Evolutionary conservation across 1,140 invertebrate species (phyloP).

Genomic region (Drosophila prosaltans): DNA sequence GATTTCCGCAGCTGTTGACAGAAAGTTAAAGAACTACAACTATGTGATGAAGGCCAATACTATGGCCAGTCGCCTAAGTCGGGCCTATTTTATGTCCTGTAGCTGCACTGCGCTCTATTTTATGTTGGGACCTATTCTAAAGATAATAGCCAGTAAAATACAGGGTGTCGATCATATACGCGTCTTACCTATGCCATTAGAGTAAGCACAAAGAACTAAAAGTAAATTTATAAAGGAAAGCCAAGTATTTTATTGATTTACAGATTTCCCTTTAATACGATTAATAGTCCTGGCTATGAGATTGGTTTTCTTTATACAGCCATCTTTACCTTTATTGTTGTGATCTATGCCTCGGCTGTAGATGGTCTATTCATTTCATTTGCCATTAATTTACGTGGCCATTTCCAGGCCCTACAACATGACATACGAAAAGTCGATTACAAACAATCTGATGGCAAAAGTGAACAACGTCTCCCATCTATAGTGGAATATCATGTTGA

Average conservation of each 20-base stretch:
- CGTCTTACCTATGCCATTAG: constrained; percentile 76
- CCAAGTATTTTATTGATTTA: neutral
- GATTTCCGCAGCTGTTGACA: constrained; percentile 36
- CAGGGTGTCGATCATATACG: constrained; percentile 20
- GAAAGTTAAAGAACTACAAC: neutral
- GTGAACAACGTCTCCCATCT: constrained; percentile 26
- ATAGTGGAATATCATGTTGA: constrained; percentile 57
- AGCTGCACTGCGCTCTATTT: constrained; percentile 66
- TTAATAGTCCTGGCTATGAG: constrained; percentile 65
- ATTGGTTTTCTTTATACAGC: constrained; percentile 58
- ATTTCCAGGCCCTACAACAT: constrained; percentile 67
- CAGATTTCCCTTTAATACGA: constrained; percentile 68
- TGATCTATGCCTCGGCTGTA: constrained; percentile 65
- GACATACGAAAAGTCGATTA: constrained; percentile 38
- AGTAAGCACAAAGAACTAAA: constrained; percentile 30
- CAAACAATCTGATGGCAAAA: neutral
- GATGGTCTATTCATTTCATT: constrained; percentile 76
- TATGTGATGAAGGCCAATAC: constrained; percentile 54
- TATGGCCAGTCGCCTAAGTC: constrained; percentile 50
- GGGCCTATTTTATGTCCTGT: constrained; percentile 62
- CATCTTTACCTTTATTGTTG: constrained; percentile 58
- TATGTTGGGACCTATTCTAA: constrained; percentile 65
- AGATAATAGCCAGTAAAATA: constrained; percentile 43
- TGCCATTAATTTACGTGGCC: constrained; percentile 68
- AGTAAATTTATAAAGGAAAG: too few species aligned